Percentiles rank a stretch among this genome's conserved stretches.
phyloP scores from a whole-genome alignment of 2,113 vertebrate species.

The Girardinichthys multiradiatus region DNA sequence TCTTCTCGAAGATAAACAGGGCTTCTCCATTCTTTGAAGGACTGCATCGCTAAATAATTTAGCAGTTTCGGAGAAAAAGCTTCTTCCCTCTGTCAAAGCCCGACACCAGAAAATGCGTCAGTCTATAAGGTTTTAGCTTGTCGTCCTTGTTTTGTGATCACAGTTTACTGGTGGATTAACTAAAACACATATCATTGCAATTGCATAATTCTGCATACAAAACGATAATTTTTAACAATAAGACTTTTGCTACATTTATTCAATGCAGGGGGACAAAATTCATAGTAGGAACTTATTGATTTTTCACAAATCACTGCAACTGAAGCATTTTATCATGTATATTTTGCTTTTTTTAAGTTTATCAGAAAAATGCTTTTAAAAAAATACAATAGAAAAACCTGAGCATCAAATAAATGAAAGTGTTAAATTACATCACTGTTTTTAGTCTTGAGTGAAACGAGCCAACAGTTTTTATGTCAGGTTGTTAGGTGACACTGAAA shows the following conservation, averaged over 20 bases:
- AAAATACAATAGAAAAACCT: background rate
- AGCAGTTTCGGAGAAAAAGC: background rate
- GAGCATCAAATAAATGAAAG: no score
- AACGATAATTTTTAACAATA: background rate
- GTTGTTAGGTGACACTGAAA: background rate
- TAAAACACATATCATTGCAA: no score
- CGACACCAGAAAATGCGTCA: background rate
- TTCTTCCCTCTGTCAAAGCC: background rate
- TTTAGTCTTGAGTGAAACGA: no score
- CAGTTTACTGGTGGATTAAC: no score
- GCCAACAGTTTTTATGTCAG: no score
- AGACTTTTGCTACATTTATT: background rate
- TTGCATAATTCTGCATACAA: background rate
- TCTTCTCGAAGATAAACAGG: background rate
- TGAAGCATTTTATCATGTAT: background rate
- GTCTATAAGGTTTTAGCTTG: background rate
- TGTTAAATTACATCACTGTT: no score
- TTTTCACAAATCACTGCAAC: background rate
- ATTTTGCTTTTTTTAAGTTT: background rate
- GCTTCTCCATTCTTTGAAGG: background rate
- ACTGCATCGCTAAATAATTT: background rate
- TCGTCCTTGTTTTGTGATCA: background rate
- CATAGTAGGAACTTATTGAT: no score
- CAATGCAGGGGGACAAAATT: background rate
- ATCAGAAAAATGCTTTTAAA: background rate